Base-by-base conservation (phyloP, 2,113 vertebrate species). In the Nothocercus nigrocapillus region DNA sequence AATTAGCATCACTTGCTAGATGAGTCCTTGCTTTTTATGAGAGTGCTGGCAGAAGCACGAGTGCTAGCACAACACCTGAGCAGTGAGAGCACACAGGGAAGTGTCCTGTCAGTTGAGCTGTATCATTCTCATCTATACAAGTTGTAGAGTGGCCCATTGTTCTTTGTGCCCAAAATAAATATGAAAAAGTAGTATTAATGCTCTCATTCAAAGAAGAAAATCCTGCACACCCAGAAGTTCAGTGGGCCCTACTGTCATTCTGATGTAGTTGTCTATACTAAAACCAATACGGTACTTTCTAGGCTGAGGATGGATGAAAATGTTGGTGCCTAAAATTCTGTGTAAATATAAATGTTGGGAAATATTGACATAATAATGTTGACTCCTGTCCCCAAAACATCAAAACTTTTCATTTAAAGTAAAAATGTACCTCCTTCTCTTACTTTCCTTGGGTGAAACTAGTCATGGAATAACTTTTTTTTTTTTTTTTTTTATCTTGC, bases 1-100 rank as follows among this genome's bases (percentile, higher is more conserved):
- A 93, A 93, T 94, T 93, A 92, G 69, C 40, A 66, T 70, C 13
- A 34, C 58, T 88, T 80, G n/a, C 79, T 25, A 77, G 89, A 53
- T 76, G 40, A 94, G n/a, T 40, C 32, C n/a, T 17, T 62, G 53
- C 22, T 91, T 44, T 73, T 92, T 96, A 49, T 70, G 49, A 79
- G 42, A 54, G 27, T 28, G 4, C 54, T 47, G 27, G 36, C 85
- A 90, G 34, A 93, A 86, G 16, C 40, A 54, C 8, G 44, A 40
- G 30, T 74, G 5, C 25, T 86, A 75, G 27, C 36, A 19, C 6
- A 36, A 66, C 82, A 77, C 51, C 22, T 70, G 7, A 25, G 44
- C 70, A 25, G 63, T 21, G 10, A 85, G 27, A 68, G 9, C 32
- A 68, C 8, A 32, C 2, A 0, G 0, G 11, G 69, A 85, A 64